phyloP scores from a whole-genome alignment of 2,113 vertebrate species.

The Lethenteron camtschaticum region DNA sequence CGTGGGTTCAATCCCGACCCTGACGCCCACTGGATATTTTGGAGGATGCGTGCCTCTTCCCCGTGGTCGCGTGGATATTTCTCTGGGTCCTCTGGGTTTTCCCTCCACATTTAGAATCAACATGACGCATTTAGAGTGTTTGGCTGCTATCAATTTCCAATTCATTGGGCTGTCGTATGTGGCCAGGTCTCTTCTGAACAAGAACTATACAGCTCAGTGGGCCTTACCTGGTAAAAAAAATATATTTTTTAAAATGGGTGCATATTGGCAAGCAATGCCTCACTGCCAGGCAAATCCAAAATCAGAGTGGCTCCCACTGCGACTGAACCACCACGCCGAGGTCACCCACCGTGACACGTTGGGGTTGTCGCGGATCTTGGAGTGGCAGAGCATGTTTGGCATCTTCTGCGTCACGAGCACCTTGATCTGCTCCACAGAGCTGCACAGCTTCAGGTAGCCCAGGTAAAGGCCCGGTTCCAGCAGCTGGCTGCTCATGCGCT shows the following conservation, averaged over 20 bases:
- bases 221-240: not conserved
- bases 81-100: no score
- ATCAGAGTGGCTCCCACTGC: not conserved
- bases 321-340: no score
- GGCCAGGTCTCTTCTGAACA: not conserved
- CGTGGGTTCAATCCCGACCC: no score
- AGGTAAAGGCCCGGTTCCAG: slow-evolving; percentile 60
- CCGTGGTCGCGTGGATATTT: no score
- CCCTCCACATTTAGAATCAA: no score
- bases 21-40: no score
- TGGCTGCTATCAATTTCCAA: no score
- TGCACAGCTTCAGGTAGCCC: slow-evolving; percentile 86
- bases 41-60: no score
- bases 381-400: slow-evolving; percentile 73
- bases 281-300: not conserved
- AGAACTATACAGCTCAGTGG: not conserved
- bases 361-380: slow-evolving; percentile 53
- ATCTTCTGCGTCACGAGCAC: slow-evolving; percentile 61
- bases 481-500: slow-evolving; percentile 53
- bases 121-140: no score
- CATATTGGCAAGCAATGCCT: not conserved
- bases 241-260: not conserved
- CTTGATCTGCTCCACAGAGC: slow-evolving; percentile 90
- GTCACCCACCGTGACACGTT: slow-evolving; percentile 54
- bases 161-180: no score